phyloP scores from a whole-genome alignment of 2,113 vertebrate genomes.

The Balaeniceps rex region DNA sequence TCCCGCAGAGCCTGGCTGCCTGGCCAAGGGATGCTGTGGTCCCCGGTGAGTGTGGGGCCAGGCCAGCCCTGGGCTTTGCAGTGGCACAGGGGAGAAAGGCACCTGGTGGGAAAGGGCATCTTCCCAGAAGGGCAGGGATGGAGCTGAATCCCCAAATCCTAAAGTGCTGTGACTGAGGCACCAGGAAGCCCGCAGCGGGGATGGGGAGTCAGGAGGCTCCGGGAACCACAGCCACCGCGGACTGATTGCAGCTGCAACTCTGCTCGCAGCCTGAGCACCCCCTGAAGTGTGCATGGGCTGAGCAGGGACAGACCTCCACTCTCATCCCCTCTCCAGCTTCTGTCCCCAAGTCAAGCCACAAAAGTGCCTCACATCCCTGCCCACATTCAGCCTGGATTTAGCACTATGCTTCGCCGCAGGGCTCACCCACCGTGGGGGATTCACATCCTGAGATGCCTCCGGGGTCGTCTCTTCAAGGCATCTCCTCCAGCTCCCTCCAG shows the following conservation, averaged over 20 bases:
- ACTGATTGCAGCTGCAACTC: rapidly evolving
- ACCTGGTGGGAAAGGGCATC: neutral
- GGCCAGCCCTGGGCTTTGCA: neutral
- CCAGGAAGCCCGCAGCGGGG: neutral
- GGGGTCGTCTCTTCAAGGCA: neutral
- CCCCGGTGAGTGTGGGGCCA: rapidly evolving
- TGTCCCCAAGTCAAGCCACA: neutral
- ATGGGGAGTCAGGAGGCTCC: neutral
- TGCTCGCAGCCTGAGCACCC: neutral
- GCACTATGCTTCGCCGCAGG: neutral
- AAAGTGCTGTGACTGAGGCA: neutral
- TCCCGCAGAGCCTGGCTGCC: rapidly evolving
- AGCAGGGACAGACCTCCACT: neutral
- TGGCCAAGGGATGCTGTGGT: neutral
- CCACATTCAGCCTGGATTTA: neutral
- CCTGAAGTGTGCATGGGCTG: neutral
- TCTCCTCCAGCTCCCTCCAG: neutral
- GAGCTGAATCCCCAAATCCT: neutral
- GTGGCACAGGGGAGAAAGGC: neutral
- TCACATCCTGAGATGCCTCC: neutral
- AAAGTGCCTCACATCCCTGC: neutral
- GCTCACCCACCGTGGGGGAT: neutral
- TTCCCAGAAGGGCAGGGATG: neutral
- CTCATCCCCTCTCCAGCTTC: neutral
- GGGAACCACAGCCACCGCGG: neutral